These are phyloP conservation scores for Drosophila eugracilis DNA, from an alignment of 1,140 invertebrate species.

Conservation along the genomic window DNA sequence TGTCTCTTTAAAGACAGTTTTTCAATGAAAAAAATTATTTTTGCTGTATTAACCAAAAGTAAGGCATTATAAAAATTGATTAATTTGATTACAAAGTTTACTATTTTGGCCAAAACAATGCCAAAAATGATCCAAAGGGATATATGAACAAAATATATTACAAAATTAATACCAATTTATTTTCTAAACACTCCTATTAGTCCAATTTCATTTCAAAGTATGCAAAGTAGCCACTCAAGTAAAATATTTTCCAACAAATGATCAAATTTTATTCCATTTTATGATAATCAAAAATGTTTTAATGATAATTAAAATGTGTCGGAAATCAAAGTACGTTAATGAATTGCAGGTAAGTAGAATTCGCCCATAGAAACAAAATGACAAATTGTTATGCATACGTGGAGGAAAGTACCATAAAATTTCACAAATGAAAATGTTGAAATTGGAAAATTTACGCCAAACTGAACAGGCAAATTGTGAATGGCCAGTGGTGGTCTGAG, in stretches of 20 bases:
- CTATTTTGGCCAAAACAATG: no score
- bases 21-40: neutral
- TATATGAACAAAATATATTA: no score
- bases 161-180: neutral
- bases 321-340: constrained; percentile 34
- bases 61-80: no score
- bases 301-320: constrained; percentile 18
- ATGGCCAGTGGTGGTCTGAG: constrained; percentile 27
- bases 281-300: neutral
- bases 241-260: neutral
- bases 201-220: neutral
- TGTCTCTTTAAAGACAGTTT: neutral
- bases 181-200: neutral
- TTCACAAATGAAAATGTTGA: constrained; percentile 56
- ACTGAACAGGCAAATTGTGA: constrained; percentile 57
- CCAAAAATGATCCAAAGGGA: no score
- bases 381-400: constrained; percentile 40
- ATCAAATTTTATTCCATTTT: neutral
- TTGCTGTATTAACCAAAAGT: no score
- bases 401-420: constrained; percentile 14
- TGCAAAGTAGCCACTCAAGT: neutral
- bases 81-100: no score
- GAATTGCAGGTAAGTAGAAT: constrained; percentile 47
- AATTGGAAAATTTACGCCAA: constrained; percentile 60
- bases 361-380: constrained; percentile 12